phyloP scores from a whole-genome alignment of 1,140 invertebrate species.

The Euwallacea similis region DNA sequence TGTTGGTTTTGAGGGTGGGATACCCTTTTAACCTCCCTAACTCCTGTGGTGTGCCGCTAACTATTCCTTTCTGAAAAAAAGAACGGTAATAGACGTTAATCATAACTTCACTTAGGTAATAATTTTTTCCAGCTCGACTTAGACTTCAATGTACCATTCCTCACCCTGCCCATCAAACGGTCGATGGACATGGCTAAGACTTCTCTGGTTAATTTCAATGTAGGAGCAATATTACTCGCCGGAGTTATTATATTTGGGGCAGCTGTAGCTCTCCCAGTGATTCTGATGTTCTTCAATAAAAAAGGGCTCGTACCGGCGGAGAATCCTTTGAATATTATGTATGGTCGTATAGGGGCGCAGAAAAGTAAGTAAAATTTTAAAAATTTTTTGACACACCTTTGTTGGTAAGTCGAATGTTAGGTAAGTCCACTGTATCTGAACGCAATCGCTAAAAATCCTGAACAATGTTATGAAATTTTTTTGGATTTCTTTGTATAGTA shows the following conservation, averaged over 20 bases:
- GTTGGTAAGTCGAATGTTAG: too few relatives aligned
- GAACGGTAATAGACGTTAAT: not conserved
- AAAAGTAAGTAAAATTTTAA: conserved; percentile 44
- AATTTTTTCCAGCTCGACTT: conserved; percentile 48
- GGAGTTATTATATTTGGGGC: conserved; percentile 46
- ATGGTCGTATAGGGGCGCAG: not conserved
- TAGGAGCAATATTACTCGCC: conserved; percentile 46
- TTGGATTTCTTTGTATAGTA: too few relatives aligned
- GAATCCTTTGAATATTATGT: conserved; percentile 16
- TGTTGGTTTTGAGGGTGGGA: too few relatives aligned
- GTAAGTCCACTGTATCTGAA: too few relatives aligned
- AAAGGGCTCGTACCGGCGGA: conserved; percentile 27
- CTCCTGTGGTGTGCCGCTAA: too few relatives aligned
- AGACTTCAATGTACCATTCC: conserved; percentile 50
- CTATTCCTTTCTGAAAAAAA: not conserved
- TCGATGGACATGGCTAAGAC: conserved; percentile 43
- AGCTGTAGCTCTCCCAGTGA: conserved; percentile 44
- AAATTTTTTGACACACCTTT: too few relatives aligned
- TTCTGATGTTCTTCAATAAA: conserved; percentile 40
- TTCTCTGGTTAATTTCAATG: conserved; percentile 48
- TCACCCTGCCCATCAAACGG: conserved; percentile 50
- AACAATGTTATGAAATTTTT: too few relatives aligned
- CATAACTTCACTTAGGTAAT: not conserved
- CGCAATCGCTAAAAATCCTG: too few relatives aligned
- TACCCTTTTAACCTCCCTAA: too few relatives aligned